Evolutionary conservation across 2,113 vertebrate species (phyloP).

Genomic region (Proteles cristata): DNA sequence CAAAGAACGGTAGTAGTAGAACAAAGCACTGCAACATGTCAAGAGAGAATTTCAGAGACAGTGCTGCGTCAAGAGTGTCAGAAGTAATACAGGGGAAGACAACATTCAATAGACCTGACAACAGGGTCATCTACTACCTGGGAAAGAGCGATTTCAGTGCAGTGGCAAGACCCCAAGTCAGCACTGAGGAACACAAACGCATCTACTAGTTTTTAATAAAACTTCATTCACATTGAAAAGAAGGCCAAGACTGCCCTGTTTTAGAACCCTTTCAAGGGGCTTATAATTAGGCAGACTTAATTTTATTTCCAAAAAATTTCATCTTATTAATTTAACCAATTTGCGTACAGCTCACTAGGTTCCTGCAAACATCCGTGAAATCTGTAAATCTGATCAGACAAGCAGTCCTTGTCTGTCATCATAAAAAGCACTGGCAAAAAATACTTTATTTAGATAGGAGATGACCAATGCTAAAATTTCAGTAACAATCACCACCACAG

Average conservation of each 20-base stretch:
- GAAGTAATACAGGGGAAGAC: not conserved
- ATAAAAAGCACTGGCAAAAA: slow-evolving; percentile 6
- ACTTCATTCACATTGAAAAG: not conserved
- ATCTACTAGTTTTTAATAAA: not conserved
- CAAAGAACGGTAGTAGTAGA: not conserved
- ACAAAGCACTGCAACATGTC: not conserved
- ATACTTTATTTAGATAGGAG: not conserved
- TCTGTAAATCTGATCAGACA: not conserved
- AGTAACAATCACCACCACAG: not conserved
- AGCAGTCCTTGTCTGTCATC: not conserved
- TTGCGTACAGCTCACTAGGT: not conserved
- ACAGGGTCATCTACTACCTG: not conserved
- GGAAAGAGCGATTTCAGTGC: not conserved
- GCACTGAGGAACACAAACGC: not conserved
- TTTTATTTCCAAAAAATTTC: not conserved
- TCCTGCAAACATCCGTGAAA: not conserved
- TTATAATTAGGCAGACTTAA: not conserved
- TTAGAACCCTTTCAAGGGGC: not conserved
- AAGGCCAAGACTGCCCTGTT: not conserved
- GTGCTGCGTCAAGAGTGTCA: not conserved
- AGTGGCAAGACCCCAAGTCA: not conserved
- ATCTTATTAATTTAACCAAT: not conserved
- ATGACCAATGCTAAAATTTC: slow-evolving; percentile 38
- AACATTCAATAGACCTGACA: not conserved
- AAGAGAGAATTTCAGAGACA: not conserved